Base-by-base conservation (phyloP, 2,113 vertebrate genomes). In the Podarcis muralis region DNA sequence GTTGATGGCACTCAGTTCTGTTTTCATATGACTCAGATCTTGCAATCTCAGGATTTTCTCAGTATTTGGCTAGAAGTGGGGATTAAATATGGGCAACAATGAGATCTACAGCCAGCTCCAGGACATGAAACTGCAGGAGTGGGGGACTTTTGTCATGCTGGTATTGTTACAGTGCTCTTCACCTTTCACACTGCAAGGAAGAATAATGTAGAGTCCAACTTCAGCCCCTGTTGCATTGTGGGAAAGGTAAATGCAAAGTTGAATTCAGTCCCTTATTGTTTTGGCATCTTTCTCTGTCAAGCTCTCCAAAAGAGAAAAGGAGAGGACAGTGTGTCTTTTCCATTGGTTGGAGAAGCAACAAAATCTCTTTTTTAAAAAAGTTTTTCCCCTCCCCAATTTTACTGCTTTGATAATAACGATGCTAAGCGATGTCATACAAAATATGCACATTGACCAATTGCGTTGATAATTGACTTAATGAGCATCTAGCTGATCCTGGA, bases 381-480 rank as follows among this genome's bases (percentile, higher is more conserved):
- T 1, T 83, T 16, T n/a, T 22, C 12, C 27, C 81, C 65, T 25
- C 53, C 53, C 84, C 22, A n/a, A 35, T 27, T 89, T 86, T 89
- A 66, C 32, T 85, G 88, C 35, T 88, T 92, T 86, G 65, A 27
- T 35, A 84, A 59, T 90, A 84, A 88, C 86, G 93, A 79, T 92
- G 94, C 93, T 90, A 84, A 23, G 77, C 72, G 75, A 87, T 94
- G 94, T 93, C 92, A 93, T 91, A 85, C 85, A 92, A 89, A 93
- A 87, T 84, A 91, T 80, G 62, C 75, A 62, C 87, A 68, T 78
- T 94, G 91, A 89, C 87, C 84, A 93, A 88, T 80, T 66, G 2
- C 89, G 86, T 86, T 92, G 95, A 87, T 96, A 95, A 96, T 97
- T 95, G 94, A 94, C 94, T 96, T 97, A 97, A 97, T 80, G 69